These are phyloP conservation scores for Threskiornis aethiopicus DNA, from an alignment of 2,797 vertebrate species.

Conservation along the genomic window DNA sequence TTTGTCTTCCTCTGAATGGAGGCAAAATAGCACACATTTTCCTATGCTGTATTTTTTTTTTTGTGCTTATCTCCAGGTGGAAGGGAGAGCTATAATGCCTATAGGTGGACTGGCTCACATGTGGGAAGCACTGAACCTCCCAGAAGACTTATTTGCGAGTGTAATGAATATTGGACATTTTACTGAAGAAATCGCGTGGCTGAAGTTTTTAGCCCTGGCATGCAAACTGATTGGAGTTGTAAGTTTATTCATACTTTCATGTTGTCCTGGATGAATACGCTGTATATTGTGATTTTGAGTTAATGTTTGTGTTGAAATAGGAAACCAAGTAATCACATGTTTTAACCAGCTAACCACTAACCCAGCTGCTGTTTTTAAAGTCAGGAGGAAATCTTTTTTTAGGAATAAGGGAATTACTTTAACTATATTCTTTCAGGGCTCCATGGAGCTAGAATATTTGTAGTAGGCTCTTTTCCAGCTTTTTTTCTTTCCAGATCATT, in stretches of 20 bases:
- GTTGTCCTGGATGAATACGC: background rate
- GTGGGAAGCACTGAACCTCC: constrained; percentile 63
- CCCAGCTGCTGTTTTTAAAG: background rate
- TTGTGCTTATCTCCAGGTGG: constrained; percentile 14
- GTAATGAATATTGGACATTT: constrained; percentile 67
- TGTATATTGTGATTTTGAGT: background rate
- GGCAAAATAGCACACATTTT: background rate
- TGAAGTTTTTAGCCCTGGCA: constrained; percentile 69
- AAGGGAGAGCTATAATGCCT: constrained; percentile 35
- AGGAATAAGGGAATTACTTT: background rate
- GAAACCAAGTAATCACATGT: background rate
- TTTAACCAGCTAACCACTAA: background rate
- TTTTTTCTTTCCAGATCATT: background rate
- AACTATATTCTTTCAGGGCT: background rate
- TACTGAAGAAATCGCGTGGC: constrained; percentile 61
- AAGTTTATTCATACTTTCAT: constrained; percentile 10
- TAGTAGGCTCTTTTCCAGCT: background rate
- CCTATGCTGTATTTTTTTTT: background rate
- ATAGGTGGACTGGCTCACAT: constrained; percentile 56
- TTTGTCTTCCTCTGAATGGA: background rate
- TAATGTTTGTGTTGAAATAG: background rate
- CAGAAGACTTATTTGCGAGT: constrained; percentile 56
- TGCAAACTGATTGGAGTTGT: constrained; percentile 67
- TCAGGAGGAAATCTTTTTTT: background rate
- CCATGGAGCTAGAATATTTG: background rate